These are phyloP conservation scores for Xiphias gladius DNA, from an alignment of 2,113 vertebrate genomes.

Conservation along the genomic window DNA sequence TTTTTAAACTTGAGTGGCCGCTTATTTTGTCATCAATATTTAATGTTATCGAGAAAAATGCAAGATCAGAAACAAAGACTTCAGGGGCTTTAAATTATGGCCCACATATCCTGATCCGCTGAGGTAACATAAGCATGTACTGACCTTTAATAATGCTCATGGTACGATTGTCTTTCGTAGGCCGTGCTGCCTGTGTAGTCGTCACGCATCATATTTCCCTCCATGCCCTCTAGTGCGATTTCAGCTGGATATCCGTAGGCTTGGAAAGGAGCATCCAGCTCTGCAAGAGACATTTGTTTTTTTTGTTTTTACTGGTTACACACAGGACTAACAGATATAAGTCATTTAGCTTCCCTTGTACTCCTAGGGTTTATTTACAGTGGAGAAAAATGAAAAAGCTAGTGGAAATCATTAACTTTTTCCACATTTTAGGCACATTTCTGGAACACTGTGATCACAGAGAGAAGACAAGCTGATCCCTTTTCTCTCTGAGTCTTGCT, in stretches of 20 bases:
- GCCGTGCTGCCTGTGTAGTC: constrained; percentile 43
- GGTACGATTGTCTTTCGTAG: constrained; percentile 57
- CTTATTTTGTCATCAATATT: not conserved
- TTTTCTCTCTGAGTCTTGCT: constrained; percentile 5
- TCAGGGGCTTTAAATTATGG: not conserved
- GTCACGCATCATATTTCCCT: constrained; percentile 55
- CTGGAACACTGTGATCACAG: not conserved
- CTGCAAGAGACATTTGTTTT: constrained; percentile 57
- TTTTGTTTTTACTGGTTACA: not conserved
- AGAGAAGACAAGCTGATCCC: constrained; percentile 4
- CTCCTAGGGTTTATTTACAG: not conserved
- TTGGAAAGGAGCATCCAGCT: constrained; percentile 65
- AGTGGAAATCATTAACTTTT: constrained; percentile 8
- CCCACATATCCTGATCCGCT: not conserved
- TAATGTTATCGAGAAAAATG: not conserved
- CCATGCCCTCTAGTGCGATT: constrained; percentile 65
- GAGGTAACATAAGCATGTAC: not conserved
- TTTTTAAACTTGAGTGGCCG: too few species aligned
- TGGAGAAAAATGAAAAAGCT: not conserved
- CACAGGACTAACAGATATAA: not conserved
- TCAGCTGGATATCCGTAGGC: constrained; percentile 26
- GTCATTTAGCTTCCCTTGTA: not conserved
- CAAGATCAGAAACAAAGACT: not conserved
- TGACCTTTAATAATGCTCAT: constrained; percentile 75
- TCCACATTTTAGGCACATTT: constrained; percentile 7